These are phyloP conservation scores for Volucella inanis DNA, from an alignment of 2,888 invertebrate genomes.

Conservation along the genomic window DNA sequence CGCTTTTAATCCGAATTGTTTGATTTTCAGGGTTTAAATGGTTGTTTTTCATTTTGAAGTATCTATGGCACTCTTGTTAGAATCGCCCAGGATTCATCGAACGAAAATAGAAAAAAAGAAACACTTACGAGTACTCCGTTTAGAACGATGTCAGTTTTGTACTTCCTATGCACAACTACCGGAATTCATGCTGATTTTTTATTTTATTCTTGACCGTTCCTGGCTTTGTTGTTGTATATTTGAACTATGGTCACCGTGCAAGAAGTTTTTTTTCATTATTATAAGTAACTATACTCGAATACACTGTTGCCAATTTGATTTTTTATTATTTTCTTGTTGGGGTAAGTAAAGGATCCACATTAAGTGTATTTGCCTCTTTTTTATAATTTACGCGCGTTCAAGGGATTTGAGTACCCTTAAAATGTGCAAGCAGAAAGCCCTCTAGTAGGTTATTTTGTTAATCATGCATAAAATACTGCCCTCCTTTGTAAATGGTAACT, in stretches of 20 bases:
- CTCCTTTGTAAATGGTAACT: too few species aligned
- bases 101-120: background rate
- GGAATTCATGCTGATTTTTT: conserved; percentile 60
- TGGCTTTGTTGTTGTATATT: conserved; percentile 8
- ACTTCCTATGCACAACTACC: conserved; percentile 58
- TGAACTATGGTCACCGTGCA: conserved; percentile 31
- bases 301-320: conserved; percentile 46
- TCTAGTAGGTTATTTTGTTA: too few species aligned
- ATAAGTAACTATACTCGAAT: conserved; percentile 14
- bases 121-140: too few species aligned
- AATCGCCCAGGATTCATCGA: conserved; percentile 18
- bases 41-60: conserved; percentile 53
- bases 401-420: too few species aligned
- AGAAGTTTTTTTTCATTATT: conserved; percentile 54
- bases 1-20: conserved; percentile 75
- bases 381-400: too few species aligned
- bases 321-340: background rate
- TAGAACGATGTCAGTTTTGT: conserved; percentile 29
- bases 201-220: conserved; percentile 10
- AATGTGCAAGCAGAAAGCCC: too few species aligned
- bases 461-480: too few species aligned
- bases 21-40: conserved; percentile 71
- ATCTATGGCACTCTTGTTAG: background rate
- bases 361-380: too few species aligned
- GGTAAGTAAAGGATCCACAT: background rate